Conservation (phyloP, 2,797 vertebrate species). For the Vireo griseus region DNA sequence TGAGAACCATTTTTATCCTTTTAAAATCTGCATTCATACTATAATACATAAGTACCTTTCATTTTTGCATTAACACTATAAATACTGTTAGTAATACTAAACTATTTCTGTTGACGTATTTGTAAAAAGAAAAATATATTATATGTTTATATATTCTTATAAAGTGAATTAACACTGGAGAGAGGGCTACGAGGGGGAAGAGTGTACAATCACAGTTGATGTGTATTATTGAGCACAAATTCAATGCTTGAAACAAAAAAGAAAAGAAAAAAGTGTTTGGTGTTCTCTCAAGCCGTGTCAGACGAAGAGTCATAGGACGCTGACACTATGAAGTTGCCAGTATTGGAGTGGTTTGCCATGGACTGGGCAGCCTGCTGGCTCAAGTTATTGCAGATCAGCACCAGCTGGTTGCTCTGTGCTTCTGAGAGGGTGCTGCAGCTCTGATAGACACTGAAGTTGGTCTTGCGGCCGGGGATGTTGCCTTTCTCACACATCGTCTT, state of each 20-base stretch:
- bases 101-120: constrained; percentile 77
- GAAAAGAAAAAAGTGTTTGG: not conserved
- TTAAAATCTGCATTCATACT: constrained; percentile 65
- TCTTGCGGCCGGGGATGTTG: constrained; percentile 83
- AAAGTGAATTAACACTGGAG: constrained; percentile 72
- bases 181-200: not conserved
- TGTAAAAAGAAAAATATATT: constrained; percentile 78
- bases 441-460: constrained; percentile 86
- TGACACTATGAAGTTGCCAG: constrained; percentile 80
- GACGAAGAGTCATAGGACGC: constrained; percentile 84
- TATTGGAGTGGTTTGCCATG: constrained; percentile 72
- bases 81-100: constrained; percentile 79
- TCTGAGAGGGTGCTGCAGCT: constrained; percentile 83
- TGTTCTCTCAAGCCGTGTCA: constrained; percentile 72
- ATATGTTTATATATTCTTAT: constrained; percentile 74
- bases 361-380: constrained; percentile 84
- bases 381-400: constrained; percentile 83
- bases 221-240: constrained; percentile 43
- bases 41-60: constrained; percentile 65
- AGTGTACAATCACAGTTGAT: constrained; percentile 55
- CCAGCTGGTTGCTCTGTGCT: constrained; percentile 85
- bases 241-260: not conserved
- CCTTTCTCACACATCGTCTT: constrained; percentile 87
- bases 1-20: constrained; percentile 69
- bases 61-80: constrained; percentile 71